Base-by-base conservation (phyloP, 2,797 vertebrate genomes). In the Oophaga sylvatica region DNA sequence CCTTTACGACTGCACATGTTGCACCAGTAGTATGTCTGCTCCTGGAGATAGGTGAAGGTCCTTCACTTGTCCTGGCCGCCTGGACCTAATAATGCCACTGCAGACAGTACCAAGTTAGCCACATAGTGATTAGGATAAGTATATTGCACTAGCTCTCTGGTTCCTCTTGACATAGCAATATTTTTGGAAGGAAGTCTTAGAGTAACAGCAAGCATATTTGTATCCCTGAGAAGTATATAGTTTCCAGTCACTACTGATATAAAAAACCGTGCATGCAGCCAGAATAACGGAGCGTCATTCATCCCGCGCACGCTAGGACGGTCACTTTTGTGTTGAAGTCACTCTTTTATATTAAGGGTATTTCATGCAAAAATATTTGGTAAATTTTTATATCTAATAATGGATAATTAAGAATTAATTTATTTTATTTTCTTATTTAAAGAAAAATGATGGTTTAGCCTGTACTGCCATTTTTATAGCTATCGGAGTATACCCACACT, bases 311-410 rank as follows among this genome's bases (percentile, higher is more conserved):
- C 48, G 35, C 57, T 62, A 84, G 70, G 20, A 75, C 60, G 56
- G 12, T 45, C 11, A 73, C 35, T 26, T 10, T n/a, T 83, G 19
- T 83, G 45, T 31, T 71, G 11, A 63, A 80, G 20, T 63, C 75
- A 62, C 29, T 83, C 20, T 62, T 35, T 75, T 84, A 62, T 75
- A 75, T 12, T 60, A 75, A 84, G 82, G 70, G 82, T 62, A 84
- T 84, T 75, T 75, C 82, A 75, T 84, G 82, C 56, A 84, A 75
- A 60, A 60, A 73, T 41, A 16, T 83, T 57, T 59, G 12, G 57
- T 16, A 1, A 16, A 17, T 11, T 68, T 12, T 1, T 31, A 5
- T 11, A 56, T 19, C 2, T 56, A 78, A 20, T n/a, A n/a, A 48
- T 48, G 9, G 45, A 22, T 20, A 35, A 9, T 48, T 0, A 45